Base-by-base conservation (phyloP, 2,113 vertebrate species). In the Lophochroa leadbeateri region DNA sequence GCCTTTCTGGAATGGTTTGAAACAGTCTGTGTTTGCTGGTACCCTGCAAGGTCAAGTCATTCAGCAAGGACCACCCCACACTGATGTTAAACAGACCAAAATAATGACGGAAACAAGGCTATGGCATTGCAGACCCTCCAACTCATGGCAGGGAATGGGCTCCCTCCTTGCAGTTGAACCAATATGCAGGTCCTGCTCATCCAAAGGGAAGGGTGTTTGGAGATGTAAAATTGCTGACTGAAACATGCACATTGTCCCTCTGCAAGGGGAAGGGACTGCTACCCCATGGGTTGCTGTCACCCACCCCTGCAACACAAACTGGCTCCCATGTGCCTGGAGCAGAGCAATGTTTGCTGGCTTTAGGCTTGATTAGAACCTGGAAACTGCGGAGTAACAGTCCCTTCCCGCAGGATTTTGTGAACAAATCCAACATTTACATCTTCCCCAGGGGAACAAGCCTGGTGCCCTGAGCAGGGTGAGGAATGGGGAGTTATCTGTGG, bases 61-160 rank as follows among this genome's bases (percentile, higher is more conserved):
- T 87, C 3, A 72, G 63, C 88, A 69, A 90, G 63, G 76, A 53
- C 76, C 71, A 90, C 37, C 31, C 71, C 2, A 6, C 4, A 3
- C 0, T 17, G 27, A 5, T 1, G 50, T 41, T 49, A 67, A 86
- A 3, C 24, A 41, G 49, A 6, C 13, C 0, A 4, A 69, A 88
- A 64, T 52, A 24, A 6, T 0, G 7, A 19, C 37, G 76, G 49
- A 52, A 80, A 15, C 18, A 9, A 79, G 58, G 68, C 57, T 37
- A 24, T 41, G 53, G 67, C 65, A 43, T 3, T 64, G 39, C 65
- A 75, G 77, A 49, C 21, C 50, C 46, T 46, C 53, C 24, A 33
- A 8, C 39, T 68, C 39, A 1, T 0, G 1, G 69, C 27, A 25
- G 46, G 33, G 68, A 49, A 35, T 0, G 2, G 35, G 64, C 2